Evolutionary conservation across 2,113 vertebrate genomes (phyloP).

Genomic region (Pteronura brasiliensis): DNA sequence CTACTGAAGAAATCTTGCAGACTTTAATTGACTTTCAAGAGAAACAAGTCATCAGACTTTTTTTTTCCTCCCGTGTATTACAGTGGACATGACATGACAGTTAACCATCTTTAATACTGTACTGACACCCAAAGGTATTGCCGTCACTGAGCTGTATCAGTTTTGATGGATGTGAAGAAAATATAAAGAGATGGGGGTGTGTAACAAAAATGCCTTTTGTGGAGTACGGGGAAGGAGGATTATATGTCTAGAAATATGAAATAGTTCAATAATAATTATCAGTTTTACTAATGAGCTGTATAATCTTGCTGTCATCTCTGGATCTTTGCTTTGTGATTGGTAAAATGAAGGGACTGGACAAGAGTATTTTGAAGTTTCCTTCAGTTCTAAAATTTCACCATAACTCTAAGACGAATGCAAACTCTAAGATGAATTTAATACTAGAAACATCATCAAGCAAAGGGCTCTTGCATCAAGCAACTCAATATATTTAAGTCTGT

Average conservation of each 20-base stretch:
- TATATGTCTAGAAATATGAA: constrained; percentile 3
- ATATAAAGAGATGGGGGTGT: background rate
- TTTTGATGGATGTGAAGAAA: constrained; percentile 12
- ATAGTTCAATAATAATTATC: background rate
- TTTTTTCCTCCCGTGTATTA: background rate
- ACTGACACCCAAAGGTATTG: background rate
- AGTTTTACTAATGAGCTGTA: background rate
- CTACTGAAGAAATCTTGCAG: background rate
- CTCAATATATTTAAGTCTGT: constrained; percentile 10
- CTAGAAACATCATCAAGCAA: constrained; percentile 6
- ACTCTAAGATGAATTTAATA: background rate
- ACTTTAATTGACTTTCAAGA: constrained; percentile 42
- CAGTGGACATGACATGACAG: background rate
- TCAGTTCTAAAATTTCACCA: background rate
- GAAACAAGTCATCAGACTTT: background rate
- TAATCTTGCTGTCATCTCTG: background rate
- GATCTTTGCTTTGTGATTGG: background rate
- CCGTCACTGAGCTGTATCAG: background rate
- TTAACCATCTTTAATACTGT: background rate
- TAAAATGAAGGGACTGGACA: background rate
- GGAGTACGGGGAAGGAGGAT: background rate
- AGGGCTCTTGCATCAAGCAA: background rate
- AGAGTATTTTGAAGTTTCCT: constrained; percentile 6
- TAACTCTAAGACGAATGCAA: background rate
- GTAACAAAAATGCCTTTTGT: background rate